A percentile compares a stretch with the other conserved stretches of the same genome.
These are phyloP conservation scores for Pseudorectes ferrugineus DNA, from an alignment of 2,113 vertebrate genomes.

Conservation along the genomic window DNA sequence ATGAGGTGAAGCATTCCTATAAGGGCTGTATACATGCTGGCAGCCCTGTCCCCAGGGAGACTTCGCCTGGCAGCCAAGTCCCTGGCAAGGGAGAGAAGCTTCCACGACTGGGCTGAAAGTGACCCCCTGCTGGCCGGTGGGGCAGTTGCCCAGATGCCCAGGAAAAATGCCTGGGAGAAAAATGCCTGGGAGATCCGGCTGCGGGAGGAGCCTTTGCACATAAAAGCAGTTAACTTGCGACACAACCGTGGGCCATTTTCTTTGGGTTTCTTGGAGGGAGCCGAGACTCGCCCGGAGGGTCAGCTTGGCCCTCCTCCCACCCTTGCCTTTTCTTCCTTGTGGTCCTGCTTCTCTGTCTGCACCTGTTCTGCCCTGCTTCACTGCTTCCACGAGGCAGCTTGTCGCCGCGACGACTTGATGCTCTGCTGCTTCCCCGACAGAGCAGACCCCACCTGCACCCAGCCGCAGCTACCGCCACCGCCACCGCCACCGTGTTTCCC, in stretches of 20 bases:
- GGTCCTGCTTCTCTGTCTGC: not conserved
- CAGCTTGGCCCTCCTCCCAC: not conserved
- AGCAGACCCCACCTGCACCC: too few species aligned
- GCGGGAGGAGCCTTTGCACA: not conserved
- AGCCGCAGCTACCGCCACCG: too few species aligned
- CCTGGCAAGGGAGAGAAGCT: not conserved
- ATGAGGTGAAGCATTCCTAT: not conserved
- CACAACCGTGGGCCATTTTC: not conserved
- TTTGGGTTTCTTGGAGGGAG: not conserved
- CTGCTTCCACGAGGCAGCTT: not conserved
- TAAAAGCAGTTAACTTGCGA: not conserved
- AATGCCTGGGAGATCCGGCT: not conserved
- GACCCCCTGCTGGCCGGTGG: too few species aligned
- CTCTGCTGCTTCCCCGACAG: not conserved
- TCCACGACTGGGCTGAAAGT: not conserved
- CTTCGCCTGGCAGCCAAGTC: not conserved
- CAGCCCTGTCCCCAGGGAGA: not conserved
- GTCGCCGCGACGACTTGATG: rapidly evolving
- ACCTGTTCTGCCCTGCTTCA: not conserved
- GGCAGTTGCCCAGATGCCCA: not conserved
- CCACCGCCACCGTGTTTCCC: not conserved
- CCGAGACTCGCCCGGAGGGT: rapidly evolving
- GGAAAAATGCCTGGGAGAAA: not conserved
- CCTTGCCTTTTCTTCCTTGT: not conserved
- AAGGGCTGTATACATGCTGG: not conserved